These are phyloP conservation scores for Carcharodon carcharias DNA, from an alignment of 2,797 vertebrate species.

Conservation along the genomic window DNA sequence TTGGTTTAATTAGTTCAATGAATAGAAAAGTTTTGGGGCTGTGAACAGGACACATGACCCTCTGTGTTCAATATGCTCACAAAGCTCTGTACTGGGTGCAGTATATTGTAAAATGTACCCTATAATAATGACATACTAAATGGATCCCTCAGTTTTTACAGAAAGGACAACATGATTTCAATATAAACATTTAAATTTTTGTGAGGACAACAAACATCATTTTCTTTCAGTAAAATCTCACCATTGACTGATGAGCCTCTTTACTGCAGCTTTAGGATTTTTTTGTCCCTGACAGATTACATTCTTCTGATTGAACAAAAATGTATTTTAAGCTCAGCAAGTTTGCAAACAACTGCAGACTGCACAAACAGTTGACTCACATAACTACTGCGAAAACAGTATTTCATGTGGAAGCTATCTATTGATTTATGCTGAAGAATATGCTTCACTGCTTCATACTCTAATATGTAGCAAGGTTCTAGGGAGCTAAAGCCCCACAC, in stretches of 20 bases:
- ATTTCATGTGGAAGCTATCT: neutral
- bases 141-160: neutral
- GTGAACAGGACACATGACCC: neutral
- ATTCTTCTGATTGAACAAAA: neutral
- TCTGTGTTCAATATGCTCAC: neutral
- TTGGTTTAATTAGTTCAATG: neutral
- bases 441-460: neutral
- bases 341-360: neutral
- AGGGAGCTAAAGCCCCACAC: neutral
- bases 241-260: neutral
- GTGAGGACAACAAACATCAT: neutral
- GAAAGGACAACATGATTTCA: neutral
- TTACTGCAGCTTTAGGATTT: neutral
- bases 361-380: neutral
- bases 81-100: neutral
- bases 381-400: neutral
- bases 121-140: neutral
- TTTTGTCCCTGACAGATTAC: neutral
- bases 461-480: neutral
- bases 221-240: neutral
- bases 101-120: neutral
- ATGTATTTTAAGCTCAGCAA: neutral
- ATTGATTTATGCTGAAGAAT: neutral
- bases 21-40: neutral
- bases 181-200: neutral